A percentile compares a stretch with the other conserved stretches of the same genome.
These are phyloP conservation scores for Agelaius phoeniceus DNA, from an alignment of 2,113 vertebrate genomes.

Conservation along the genomic window DNA sequence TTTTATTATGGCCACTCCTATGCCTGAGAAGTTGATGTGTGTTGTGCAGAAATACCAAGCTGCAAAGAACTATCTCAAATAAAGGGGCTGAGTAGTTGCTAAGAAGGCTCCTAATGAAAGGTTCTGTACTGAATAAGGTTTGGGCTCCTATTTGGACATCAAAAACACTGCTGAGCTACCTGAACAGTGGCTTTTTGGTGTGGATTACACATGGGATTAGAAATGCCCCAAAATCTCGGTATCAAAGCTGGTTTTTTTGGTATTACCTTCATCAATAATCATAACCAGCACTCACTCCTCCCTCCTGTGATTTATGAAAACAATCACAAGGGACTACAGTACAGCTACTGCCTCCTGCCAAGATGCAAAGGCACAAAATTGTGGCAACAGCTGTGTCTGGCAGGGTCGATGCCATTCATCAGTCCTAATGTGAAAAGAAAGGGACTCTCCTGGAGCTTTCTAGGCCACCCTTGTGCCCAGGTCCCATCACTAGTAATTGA, in stretches of 20 bases:
- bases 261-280: background rate
- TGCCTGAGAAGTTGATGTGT: background rate
- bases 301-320: background rate
- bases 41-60: background rate
- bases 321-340: background rate
- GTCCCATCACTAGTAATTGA: background rate
- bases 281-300: background rate
- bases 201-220: background rate
- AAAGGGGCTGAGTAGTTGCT: background rate
- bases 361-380: constrained; percentile 29
- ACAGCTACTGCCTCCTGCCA: constrained; percentile 4
- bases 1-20: background rate
- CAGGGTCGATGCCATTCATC: background rate
- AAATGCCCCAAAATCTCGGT: background rate
- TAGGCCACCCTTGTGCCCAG: rapidly evolving
- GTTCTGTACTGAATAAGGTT: background rate
- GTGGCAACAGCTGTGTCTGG: background rate
- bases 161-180: background rate
- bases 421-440: background rate
- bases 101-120: background rate
- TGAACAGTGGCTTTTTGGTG: background rate
- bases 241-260: background rate
- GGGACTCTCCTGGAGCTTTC: background rate
- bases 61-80: background rate
- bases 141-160: background rate